Conservation (phyloP, 2,113 vertebrate genomes). For the Poecile atricapillus region DNA sequence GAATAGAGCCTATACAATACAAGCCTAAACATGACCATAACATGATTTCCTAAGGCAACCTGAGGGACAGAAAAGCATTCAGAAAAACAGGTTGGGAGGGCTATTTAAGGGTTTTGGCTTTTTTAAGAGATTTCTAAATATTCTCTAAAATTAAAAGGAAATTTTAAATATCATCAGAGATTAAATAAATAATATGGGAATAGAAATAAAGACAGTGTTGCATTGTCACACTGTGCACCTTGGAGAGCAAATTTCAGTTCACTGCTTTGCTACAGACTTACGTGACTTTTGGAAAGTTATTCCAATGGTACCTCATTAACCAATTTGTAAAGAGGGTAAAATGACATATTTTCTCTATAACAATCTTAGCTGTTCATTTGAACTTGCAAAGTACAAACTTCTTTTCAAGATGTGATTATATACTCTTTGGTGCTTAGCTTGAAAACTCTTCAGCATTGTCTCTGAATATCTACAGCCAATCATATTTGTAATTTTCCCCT, state of each 20-base stretch:
- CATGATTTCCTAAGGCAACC: not conserved
- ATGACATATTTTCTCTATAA: not conserved
- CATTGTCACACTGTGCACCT: not conserved
- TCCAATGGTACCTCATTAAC: slow-evolving; percentile 14
- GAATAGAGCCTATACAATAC: not conserved
- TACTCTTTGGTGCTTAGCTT: not conserved
- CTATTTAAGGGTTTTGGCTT: not conserved
- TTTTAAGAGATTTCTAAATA: not conserved
- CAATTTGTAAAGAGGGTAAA: not conserved
- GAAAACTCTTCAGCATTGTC: not conserved
- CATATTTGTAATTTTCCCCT: not conserved
- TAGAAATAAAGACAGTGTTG: not conserved
- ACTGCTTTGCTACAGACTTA: not conserved
- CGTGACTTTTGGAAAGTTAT: slow-evolving; percentile 25
- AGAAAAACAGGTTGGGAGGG: not conserved
- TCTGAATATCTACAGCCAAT: not conserved
- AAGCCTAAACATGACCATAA: not conserved
- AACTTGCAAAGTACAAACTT: not conserved
- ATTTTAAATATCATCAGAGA: not conserved
- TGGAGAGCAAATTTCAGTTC: not conserved
- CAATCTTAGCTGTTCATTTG: not conserved
- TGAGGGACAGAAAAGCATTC: not conserved
- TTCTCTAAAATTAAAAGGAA: not conserved
- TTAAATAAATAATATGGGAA: not conserved
- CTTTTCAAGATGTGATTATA: not conserved